Conservation (phyloP, 2,113 vertebrate species). For the Vulpes vulpes region DNA sequence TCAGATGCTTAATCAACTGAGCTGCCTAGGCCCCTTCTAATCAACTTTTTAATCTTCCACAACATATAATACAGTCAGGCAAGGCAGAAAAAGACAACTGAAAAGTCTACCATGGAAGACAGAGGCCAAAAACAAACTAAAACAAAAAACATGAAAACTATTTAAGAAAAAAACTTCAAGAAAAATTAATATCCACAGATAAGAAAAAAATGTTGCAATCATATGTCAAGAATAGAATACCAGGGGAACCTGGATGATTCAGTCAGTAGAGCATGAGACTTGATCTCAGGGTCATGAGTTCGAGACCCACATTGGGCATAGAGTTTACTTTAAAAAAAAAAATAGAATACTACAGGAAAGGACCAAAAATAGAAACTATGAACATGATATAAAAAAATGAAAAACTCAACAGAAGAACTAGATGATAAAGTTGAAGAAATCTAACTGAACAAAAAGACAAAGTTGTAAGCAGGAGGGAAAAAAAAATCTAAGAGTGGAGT, state of each 20-base stretch:
- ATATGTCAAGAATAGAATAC: background rate
- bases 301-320: background rate
- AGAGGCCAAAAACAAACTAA: background rate
- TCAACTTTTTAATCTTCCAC: slow-evolving; percentile 15
- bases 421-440: slow-evolving; percentile 40
- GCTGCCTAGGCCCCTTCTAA: background rate
- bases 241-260: too few relatives aligned
- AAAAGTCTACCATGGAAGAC: background rate
- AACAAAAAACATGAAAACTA: background rate
- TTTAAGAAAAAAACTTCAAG: background rate
- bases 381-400: background rate
- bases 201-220: background rate
- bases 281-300: background rate
- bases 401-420: background rate
- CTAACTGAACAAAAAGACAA: background rate
- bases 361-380: background rate
- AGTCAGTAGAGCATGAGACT: background rate
- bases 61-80: slow-evolving; percentile 17
- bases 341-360: background rate
- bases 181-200: background rate
- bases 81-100: background rate
- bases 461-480: background rate
- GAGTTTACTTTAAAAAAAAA: background rate
- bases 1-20: background rate
- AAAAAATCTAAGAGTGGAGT: background rate